Conservation (phyloP, 2,888 invertebrate species). For the Syrphus vitripennis region DNA sequence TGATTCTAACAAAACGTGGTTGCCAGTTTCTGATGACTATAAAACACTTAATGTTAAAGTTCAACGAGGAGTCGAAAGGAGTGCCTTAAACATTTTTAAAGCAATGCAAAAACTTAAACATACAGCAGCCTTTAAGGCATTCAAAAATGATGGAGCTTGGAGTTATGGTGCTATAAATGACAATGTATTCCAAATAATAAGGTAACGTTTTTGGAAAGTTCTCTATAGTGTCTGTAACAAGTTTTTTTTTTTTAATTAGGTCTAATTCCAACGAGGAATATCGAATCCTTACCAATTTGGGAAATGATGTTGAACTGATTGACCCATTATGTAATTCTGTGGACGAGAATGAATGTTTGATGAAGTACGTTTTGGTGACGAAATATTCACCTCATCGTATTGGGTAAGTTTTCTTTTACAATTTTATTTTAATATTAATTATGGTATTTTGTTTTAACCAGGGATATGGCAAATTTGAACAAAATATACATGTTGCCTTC, state of each 20-base stretch:
- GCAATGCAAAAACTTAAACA: conserved; percentile 82
- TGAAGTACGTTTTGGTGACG: conserved; percentile 75
- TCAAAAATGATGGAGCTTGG: conserved; percentile 74
- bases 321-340: conserved; percentile 69
- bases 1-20: conserved; percentile 83
- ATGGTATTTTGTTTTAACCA: conserved; percentile 40
- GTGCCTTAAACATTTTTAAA: conserved; percentile 84
- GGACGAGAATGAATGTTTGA: conserved; percentile 63
- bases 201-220: conserved; percentile 67
- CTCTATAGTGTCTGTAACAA: too few species aligned
- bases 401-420: conserved; percentile 73
- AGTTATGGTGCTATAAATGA: conserved; percentile 76
- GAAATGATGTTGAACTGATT: conserved; percentile 74
- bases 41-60: conserved; percentile 83
- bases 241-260: conserved; percentile 47
- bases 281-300: conserved; percentile 76
- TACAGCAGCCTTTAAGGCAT: conserved; percentile 78
- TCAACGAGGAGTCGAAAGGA: conserved; percentile 82
- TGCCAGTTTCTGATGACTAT: conserved; percentile 86
- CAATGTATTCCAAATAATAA: conserved; percentile 77
- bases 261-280: conserved; percentile 76
- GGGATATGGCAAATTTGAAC: conserved; percentile 74
- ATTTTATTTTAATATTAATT: neutral
- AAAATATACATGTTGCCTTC: conserved; percentile 75
- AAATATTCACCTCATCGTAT: conserved; percentile 73